These are phyloP conservation scores for Micronisus gabar DNA, from an alignment of 2,113 vertebrate genomes.

Conservation along the genomic window DNA sequence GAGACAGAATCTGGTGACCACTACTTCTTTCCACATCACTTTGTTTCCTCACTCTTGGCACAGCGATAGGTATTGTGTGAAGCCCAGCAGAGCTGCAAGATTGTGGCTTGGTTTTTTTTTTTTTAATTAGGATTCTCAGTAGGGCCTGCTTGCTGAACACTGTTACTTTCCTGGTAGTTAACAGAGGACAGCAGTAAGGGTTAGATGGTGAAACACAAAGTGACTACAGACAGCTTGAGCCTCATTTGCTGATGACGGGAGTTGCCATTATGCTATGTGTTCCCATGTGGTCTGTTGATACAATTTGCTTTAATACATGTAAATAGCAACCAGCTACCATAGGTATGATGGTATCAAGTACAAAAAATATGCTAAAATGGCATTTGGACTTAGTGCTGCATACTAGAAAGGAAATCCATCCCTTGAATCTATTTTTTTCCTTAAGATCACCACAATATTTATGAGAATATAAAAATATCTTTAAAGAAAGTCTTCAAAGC, in stretches of 20 bases:
- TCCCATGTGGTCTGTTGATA: background rate
- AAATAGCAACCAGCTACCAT: constrained; percentile 29
- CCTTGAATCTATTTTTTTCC: background rate
- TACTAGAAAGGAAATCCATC: background rate
- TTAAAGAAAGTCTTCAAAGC: background rate
- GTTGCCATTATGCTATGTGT: background rate
- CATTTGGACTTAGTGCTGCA: background rate
- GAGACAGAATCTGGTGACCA: background rate
- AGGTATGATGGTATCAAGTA: background rate
- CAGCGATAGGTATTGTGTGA: background rate
- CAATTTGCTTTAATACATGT: background rate
- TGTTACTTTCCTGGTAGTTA: background rate
- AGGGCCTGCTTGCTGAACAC: background rate
- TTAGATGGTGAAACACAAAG: background rate
- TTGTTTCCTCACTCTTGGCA: constrained; percentile 7
- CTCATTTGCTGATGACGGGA: background rate
- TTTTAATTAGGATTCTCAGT: background rate
- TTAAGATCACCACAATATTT: background rate
- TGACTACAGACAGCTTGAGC: background rate
- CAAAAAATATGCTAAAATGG: background rate
- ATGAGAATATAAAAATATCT: background rate
- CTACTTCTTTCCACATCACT: background rate
- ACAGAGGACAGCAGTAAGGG: background rate
- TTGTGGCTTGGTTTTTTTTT: background rate
- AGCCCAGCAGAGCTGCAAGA: background rate